Base-by-base conservation (phyloP, 1,140 invertebrate species). In the Drosophila navojoa region DNA sequence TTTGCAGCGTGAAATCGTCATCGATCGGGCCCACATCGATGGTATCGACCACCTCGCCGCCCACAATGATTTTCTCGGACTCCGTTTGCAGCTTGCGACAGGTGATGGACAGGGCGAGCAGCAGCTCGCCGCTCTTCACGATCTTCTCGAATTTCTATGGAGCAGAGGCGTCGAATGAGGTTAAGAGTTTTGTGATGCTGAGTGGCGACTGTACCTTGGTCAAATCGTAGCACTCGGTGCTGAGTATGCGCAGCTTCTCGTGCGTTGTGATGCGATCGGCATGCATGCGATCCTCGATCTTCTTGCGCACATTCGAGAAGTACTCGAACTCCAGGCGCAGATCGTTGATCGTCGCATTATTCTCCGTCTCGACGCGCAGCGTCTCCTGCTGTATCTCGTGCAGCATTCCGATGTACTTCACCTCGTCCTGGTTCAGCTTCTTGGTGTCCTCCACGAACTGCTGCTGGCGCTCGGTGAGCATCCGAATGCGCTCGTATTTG, bases 71-170 rank as follows among this genome's bases (percentile, higher is more conserved):
- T 42, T 91, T 91, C 42, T 91, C 90, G 1, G 80, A 64, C 44
- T 91, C 81, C 1, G 90, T 91, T 63, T 91, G 90, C 4, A 90
- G 55, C 45, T 91, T 91, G n/a, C 90, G 75, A n/a, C 90, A 91
- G 25, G 76, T 91, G 50, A 90, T 84, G 1, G 90, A 80, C 7
- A 91, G 60, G 0, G 87, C 81, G 11, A 91, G 47, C 1, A 91
- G 57, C 5, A 91, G 54, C n/a, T 91, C 87, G 0, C 90, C 90
- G 11, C 79, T 77, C 50, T 91, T 91, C 0, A 80, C 76, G 9
- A 86, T 68, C 29, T 91, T 80, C 19, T 91, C 76, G 44, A 90
- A 86, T 54, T 76, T 58, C 90, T 91, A 15, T 3, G 4, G 16
- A 15, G 22, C 13, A 25, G 0, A 16, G 13, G 22, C 6, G n/a